phyloP scores from a whole-genome alignment of 2,797 vertebrate genomes.

The Bovichtus diacanthus region DNA sequence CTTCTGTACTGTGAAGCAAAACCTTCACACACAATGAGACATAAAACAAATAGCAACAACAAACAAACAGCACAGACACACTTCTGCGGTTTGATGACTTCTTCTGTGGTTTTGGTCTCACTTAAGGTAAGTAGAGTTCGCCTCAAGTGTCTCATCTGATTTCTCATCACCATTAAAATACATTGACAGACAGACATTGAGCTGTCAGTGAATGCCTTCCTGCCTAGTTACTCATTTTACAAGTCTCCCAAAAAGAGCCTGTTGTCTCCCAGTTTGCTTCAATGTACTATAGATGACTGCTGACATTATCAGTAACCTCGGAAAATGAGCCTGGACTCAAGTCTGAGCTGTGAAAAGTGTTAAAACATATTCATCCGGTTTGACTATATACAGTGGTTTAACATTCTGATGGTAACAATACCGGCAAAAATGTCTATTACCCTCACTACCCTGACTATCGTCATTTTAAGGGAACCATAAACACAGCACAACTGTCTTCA shows the following conservation, averaged over 20 bases:
- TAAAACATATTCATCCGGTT: too few relatives aligned
- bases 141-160: background rate
- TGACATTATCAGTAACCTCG: background rate
- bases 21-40: background rate
- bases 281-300: too few relatives aligned
- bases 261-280: too few relatives aligned
- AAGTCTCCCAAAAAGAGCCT: too few relatives aligned
- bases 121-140: background rate
- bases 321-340: too few relatives aligned
- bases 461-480: too few relatives aligned
- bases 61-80: constrained; percentile 12
- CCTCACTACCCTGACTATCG: too few relatives aligned
- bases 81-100: constrained; percentile 5
- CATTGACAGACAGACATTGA: background rate
- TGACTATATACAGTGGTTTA: too few relatives aligned
- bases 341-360: too few relatives aligned
- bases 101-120: constrained; percentile 22
- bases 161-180: constrained; percentile 3
- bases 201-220: background rate
- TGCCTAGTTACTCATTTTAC: background rate
- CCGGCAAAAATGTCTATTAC: too few relatives aligned
- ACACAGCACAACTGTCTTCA: too few relatives aligned
- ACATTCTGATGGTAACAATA: too few relatives aligned
- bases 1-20: background rate
- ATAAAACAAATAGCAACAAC: background rate